These are phyloP conservation scores for Episyrphus balteatus DNA, from an alignment of 1,140 invertebrate species.

Conservation along the genomic window DNA sequence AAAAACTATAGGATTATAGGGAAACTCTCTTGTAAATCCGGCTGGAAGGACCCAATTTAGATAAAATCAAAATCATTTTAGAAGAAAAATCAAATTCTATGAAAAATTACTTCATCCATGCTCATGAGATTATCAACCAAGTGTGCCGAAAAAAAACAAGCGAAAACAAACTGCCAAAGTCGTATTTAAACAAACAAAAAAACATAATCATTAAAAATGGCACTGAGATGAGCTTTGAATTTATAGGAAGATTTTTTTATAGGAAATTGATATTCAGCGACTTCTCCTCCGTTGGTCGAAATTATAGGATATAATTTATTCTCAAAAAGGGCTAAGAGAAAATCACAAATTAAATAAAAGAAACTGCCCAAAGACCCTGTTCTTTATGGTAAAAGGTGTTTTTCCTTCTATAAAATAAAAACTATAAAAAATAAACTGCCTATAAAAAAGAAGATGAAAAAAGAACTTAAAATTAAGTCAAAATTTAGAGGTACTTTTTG, in stretches of 20 bases:
- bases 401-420: neutral
- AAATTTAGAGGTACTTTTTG: too few species aligned
- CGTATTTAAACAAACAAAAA: neutral
- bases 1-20: neutral
- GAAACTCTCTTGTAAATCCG: too few species aligned
- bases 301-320: slow-evolving; percentile 3
- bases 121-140: too few species aligned
- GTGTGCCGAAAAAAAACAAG: too few species aligned
- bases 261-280: slow-evolving; percentile 15
- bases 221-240: neutral
- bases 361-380: too few species aligned
- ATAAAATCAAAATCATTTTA: neutral
- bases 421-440: too few species aligned
- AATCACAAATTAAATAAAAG: neutral
- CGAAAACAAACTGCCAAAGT: neutral
- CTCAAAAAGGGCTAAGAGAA: neutral
- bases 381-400: neutral
- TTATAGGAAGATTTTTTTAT: neutral
- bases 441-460: too few species aligned
- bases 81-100: neutral
- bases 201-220: neutral
- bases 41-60: neutral
- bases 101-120: too few species aligned
- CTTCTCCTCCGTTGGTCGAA: slow-evolving; percentile 40
- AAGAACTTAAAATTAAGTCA: too few species aligned